These are phyloP conservation scores for Gadus chalcogrammus DNA, from an alignment of 2,113 vertebrate genomes.

Conservation along the genomic window DNA sequence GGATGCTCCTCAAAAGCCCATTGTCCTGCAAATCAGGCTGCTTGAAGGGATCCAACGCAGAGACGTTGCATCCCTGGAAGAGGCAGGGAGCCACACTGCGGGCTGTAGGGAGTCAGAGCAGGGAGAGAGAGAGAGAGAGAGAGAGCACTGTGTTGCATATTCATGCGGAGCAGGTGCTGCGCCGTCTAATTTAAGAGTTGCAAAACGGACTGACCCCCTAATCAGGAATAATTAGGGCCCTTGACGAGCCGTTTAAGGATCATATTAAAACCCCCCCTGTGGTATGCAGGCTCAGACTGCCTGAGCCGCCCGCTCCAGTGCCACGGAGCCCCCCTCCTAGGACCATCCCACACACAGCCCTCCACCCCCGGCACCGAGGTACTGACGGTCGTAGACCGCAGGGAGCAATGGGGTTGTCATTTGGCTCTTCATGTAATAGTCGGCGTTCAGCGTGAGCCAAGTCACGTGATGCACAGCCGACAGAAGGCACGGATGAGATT, in stretches of 20 bases:
- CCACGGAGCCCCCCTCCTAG: background rate
- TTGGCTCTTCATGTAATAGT: too few species aligned
- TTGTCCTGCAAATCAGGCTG: constrained; percentile 47
- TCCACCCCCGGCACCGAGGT: background rate
- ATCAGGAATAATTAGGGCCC: constrained; percentile 71
- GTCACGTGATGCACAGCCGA: background rate
- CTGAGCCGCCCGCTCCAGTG: background rate
- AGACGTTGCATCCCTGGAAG: constrained; percentile 6
- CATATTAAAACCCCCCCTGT: constrained; percentile 24
- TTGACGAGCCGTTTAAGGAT: constrained; percentile 29
- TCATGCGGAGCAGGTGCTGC: constrained; percentile 73
- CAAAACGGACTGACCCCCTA: constrained; percentile 52
- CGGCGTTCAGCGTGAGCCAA: background rate
- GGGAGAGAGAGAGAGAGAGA: constrained; percentile 2
- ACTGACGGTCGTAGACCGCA: too few species aligned
- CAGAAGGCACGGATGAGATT: background rate
- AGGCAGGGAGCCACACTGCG: constrained; percentile 20
- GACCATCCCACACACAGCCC: background rate
- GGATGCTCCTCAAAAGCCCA: constrained; percentile 24
- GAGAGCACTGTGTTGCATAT: constrained; percentile 65
- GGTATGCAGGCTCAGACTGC: constrained; percentile 1
- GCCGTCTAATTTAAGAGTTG: constrained; percentile 40
- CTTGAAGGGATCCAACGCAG: constrained; percentile 44
- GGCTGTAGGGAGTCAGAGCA: constrained; percentile 8
- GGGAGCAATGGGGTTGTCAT: too few species aligned